Evolutionary conservation across 2,888 invertebrate genomes (phyloP), one percentile per base, ranked within the genome.

Genomic region (Epinotia ramella): DNA sequence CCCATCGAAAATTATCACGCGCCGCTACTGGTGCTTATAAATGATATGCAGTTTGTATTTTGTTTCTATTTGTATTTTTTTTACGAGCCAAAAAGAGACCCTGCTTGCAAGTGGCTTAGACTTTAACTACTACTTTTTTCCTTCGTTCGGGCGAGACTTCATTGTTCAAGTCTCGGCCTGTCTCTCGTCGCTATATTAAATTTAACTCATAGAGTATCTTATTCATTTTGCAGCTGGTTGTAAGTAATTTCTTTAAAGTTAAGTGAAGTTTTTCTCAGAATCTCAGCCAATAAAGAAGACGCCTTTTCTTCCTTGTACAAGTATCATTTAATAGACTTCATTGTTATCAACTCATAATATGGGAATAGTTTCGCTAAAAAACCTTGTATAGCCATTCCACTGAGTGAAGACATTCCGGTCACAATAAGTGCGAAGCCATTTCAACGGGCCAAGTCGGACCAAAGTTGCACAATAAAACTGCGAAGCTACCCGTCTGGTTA

Each of bases 391-490:
- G 75, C 70, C 70, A 67, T 78, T 78, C 65, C 73, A 69, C 57
- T 65, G 73, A 77, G 75, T 68, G 75, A 60, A 71, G 67, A 73
- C 72, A 69, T 64, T 73, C 66, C 71, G 62, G 75, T 57, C 75
- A 75, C 75, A 71, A 76, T 71, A 67, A 77, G 71, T 67, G 65
- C 57, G 57, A 56, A 33, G 67, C 49, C 53, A 6, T 53, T 73
- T 44, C 73, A 68, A 62, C 65, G 73, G 65, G 40, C 63, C 69
- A 79, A 78, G 73, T 79, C 78, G 67, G 66, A 49, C 71, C 68
- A 76, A 80, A 81, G 78, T 79, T 81, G 76, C 73, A 78, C 78
- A 82, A 82, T 81, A 79, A 80, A 79, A 78, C 72, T 72, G 77
- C 60, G 63, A 73, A 69, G 68, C 65, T 59, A 73, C 64, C 66